These are phyloP conservation scores for Metridium senile DNA, from an alignment of 92 coral and sea anemone genomes.

Conservation along the genomic window DNA sequence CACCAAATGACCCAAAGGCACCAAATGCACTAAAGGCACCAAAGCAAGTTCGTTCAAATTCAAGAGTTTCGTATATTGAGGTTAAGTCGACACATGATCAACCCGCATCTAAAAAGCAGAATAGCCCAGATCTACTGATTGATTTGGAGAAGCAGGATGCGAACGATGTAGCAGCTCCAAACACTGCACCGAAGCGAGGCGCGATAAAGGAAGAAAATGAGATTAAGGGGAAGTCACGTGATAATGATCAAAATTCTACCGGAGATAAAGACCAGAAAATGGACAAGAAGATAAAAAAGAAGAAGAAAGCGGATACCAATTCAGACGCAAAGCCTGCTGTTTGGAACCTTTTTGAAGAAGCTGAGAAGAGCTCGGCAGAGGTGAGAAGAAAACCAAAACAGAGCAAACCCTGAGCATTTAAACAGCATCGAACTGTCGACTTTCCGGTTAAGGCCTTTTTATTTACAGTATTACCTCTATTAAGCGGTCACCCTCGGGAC, in stretches of 20 bases:
- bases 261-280: neutral
- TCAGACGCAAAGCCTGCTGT: no score
- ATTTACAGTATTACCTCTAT: no score
- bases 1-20: no score
- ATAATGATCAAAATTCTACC: neutral
- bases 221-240: neutral
- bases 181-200: neutral
- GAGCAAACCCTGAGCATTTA: no score
- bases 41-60: neutral
- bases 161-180: neutral
- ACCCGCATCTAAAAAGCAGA: neutral
- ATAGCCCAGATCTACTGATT: neutral
- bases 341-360: no score
- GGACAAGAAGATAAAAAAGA: neutral
- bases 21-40: neutral
- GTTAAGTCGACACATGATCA: neutral
- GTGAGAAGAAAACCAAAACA: no score
- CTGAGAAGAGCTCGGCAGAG: no score
- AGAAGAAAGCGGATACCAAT: no score
- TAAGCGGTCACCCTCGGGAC: no score
- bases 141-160: neutral
- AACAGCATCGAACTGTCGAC: no score
- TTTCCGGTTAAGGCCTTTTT: no score
- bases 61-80: neutral
- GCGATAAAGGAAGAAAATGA: neutral